These are phyloP conservation scores for Hirtodrosophila confusa DNA, from an alignment of 2,888 invertebrate species.

Conservation along the genomic window DNA sequence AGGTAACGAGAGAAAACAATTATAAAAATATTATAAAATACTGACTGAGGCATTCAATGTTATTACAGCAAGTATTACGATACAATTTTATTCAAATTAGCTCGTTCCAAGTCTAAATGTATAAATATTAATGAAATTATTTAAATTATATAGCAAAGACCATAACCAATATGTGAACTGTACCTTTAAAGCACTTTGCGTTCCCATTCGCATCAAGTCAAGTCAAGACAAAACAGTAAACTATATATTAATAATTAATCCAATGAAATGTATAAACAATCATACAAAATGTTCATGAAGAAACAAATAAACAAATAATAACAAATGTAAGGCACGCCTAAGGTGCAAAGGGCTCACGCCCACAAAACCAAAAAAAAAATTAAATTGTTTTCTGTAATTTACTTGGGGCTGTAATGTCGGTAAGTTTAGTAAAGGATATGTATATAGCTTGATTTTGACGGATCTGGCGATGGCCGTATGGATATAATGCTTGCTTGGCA, in stretches of 20 bases:
- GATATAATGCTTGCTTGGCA: no score
- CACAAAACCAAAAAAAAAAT: conserved; percentile 49
- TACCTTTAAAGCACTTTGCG: conserved; percentile 28
- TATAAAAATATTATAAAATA: conserved; percentile 49
- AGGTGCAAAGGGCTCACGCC: conserved; percentile 57
- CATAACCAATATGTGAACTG: conserved; percentile 49
- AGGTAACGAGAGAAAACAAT: conserved; percentile 11
- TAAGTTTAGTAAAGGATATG: no score
- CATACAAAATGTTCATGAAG: conserved; percentile 42
- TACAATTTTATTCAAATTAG: conserved; percentile 50
- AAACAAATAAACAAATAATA: conserved; percentile 44
- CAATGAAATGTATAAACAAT: conserved; percentile 38
- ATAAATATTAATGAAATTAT: conserved; percentile 25
- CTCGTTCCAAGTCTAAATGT: conserved; percentile 49
- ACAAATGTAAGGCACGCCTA: conserved; percentile 54
- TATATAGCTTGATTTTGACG: no score
- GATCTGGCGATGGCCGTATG: no score
- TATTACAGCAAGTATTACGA: conserved; percentile 62
- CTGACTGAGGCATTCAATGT: conserved; percentile 82
- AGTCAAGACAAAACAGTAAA: conserved; percentile 21
- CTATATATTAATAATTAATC: conserved; percentile 26
- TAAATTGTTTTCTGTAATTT: conserved; percentile 9
- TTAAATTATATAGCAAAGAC: conserved; percentile 29
- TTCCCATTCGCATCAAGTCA: conserved; percentile 41
- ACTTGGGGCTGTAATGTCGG: not conserved